phyloP scores from a whole-genome alignment of 1,140 invertebrate genomes.

The Danaus plexippus region DNA sequence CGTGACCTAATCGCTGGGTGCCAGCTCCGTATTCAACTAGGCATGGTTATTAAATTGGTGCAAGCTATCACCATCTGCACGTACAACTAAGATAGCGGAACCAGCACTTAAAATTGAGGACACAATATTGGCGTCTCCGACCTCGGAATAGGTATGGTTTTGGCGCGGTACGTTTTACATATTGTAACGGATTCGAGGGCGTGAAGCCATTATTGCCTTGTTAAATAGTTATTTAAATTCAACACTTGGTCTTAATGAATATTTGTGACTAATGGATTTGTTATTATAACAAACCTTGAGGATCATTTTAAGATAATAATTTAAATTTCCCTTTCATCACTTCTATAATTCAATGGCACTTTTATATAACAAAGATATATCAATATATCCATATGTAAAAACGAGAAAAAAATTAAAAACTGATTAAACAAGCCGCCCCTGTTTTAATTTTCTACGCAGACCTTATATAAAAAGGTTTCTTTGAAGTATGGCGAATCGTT shows the following conservation, averaged over 20 bases:
- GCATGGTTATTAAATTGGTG: constrained; percentile 46
- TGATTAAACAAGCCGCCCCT: no score
- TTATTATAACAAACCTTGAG: no score
- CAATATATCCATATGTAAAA: no score
- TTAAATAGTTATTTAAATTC: constrained; percentile 60
- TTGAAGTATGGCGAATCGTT: constrained; percentile 14
- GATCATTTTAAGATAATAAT: no score
- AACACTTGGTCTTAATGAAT: constrained; percentile 30
- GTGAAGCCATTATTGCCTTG: constrained; percentile 33
- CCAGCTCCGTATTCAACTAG: constrained; percentile 28
- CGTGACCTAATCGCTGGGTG: constrained; percentile 33
- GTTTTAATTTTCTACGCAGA: no score
- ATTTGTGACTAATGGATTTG: constrained; percentile 10
- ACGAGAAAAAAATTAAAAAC: no score
- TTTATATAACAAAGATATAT: no score
- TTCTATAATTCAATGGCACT: no score
- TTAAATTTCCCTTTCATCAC: no score
- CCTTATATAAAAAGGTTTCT: constrained; percentile 7
- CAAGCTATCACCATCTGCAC: constrained; percentile 52
- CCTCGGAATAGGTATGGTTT: constrained; percentile 11
- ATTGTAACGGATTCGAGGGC: constrained; percentile 13
- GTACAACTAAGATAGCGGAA: constrained; percentile 26
- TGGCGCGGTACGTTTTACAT: constrained; percentile 7
- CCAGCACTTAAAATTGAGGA: constrained; percentile 13
- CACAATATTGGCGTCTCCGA: constrained; percentile 11